phyloP scores from a whole-genome alignment of 2,113 vertebrate species.

The Rhinopithecus roxellana region DNA sequence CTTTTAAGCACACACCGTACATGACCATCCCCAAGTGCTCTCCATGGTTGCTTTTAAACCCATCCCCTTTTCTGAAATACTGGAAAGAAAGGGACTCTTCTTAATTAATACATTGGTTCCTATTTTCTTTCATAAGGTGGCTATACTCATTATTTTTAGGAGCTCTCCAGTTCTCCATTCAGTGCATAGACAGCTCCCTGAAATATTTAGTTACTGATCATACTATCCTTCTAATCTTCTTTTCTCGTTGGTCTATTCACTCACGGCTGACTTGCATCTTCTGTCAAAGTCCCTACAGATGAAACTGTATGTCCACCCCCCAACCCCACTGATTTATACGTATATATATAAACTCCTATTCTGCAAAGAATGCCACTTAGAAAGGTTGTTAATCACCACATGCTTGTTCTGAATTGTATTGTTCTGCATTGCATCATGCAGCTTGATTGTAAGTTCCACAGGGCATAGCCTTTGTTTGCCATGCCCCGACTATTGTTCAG shows the following conservation, averaged over 20 bases:
- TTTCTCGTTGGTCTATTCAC: slow-evolving; percentile 37
- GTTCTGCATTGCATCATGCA: slow-evolving; percentile 48
- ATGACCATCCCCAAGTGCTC: not conserved
- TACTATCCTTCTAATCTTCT: slow-evolving; percentile 8
- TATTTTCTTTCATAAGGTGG: not conserved
- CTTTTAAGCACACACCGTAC: not conserved
- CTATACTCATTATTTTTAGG: not conserved
- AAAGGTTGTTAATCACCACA: slow-evolving; percentile 74
- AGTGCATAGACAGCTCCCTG: not conserved
- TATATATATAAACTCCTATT: not conserved
- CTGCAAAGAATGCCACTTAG: slow-evolving; percentile 69
- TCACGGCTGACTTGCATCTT: slow-evolving; percentile 45
- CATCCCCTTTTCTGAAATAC: not conserved
- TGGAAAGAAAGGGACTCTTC: not conserved
- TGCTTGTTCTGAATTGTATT: slow-evolving; percentile 65
- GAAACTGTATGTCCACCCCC: not conserved
- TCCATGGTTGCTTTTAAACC: not conserved
- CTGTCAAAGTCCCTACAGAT: slow-evolving; percentile 39
- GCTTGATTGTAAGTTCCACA: not conserved
- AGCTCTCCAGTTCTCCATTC: not conserved
- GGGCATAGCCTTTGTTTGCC: slow-evolving; percentile 62
- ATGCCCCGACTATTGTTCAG: slow-evolving; percentile 63
- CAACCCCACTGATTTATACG: not conserved
- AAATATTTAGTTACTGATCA: slow-evolving; percentile 64
- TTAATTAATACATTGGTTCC: not conserved